Evolutionary conservation across 2,888 invertebrate species (phyloP).

Genomic region (Dicyrtomina minuta): DNA sequence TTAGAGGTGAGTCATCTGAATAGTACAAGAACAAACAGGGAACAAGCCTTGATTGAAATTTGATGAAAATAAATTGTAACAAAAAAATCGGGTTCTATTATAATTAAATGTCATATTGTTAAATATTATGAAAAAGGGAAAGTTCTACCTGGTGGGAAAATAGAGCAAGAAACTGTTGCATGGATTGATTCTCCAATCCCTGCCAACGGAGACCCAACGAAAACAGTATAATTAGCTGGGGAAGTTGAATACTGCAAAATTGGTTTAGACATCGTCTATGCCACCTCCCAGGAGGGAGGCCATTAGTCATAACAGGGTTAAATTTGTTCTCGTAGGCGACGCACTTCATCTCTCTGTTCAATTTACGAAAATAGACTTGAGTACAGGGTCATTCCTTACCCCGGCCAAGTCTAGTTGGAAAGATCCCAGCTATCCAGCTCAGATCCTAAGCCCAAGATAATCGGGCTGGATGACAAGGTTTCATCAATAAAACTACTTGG

Average conservation of each 20-base stretch:
- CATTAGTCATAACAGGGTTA: slow-evolving; percentile 33
- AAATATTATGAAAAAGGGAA: slow-evolving; percentile 28
- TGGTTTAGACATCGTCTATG: slow-evolving; percentile 32
- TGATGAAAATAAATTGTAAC: too few relatives aligned
- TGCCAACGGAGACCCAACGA: background rate
- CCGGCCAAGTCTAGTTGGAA: slow-evolving; percentile 1
- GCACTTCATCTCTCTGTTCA: slow-evolving; percentile 17
- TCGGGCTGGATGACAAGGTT: slow-evolving; percentile 15
- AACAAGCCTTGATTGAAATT: too few relatives aligned
- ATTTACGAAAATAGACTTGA: background rate
- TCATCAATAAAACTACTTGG: slow-evolving; percentile 24
- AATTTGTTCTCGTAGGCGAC: slow-evolving; percentile 18
- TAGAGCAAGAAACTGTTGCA: slow-evolving; percentile 13
- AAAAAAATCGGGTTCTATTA: too few relatives aligned
- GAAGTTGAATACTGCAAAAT: slow-evolving; percentile 29
- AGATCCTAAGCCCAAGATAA: background rate
- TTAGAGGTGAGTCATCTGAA: slow-evolving; percentile 30
- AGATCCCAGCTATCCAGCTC: slow-evolving; percentile 19
- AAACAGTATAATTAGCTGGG: slow-evolving; percentile 3
- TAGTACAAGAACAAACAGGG: too few relatives aligned
- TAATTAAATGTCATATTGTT: too few relatives aligned
- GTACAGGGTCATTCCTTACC: background rate
- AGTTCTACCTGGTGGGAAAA: slow-evolving; percentile 17
- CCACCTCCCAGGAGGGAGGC: background rate
- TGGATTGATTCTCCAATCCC: slow-evolving; percentile 22